These are phyloP conservation scores for Leptobrachium leishanense DNA, from an alignment of 2,113 vertebrate genomes.

Conservation along the genomic window DNA sequence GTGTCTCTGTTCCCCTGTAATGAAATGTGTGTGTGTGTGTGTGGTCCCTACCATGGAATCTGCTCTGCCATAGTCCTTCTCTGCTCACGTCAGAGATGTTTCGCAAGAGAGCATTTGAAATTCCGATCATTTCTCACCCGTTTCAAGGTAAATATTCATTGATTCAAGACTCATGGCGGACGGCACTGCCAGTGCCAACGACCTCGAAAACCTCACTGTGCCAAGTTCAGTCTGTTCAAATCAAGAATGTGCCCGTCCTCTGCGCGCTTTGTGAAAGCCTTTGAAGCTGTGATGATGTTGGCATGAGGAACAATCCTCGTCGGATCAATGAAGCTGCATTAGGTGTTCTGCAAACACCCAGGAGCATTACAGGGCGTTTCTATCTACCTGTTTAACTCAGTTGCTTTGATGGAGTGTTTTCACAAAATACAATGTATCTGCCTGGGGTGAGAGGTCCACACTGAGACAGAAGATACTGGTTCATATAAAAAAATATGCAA, in stretches of 20 bases:
- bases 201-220: conserved; percentile 4
- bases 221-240: neutral
- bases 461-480: too few species aligned
- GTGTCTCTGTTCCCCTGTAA: neutral
- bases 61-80: conserved; percentile 17
- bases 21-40: conserved; percentile 6
- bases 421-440: too few species aligned
- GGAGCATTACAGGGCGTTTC: neutral
- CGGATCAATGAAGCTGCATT: neutral
- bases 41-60: conserved; percentile 27
- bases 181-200: neutral
- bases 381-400: neutral
- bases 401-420: too few species aligned
- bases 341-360: neutral
- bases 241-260: conserved; percentile 3
- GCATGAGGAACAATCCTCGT: neutral
- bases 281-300: neutral
- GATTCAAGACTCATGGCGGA: conserved; percentile 12
- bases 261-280: neutral
- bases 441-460: too few species aligned
- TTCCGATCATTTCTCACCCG: conserved; percentile 27
- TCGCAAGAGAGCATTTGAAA: conserved; percentile 1
- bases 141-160: conserved; percentile 37
- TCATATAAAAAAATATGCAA: too few species aligned
- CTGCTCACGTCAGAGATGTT: conserved; percentile 12